Evolutionary conservation across 2,888 invertebrate genomes (phyloP).

Genomic region (Standfussiana lucernea): DNA sequence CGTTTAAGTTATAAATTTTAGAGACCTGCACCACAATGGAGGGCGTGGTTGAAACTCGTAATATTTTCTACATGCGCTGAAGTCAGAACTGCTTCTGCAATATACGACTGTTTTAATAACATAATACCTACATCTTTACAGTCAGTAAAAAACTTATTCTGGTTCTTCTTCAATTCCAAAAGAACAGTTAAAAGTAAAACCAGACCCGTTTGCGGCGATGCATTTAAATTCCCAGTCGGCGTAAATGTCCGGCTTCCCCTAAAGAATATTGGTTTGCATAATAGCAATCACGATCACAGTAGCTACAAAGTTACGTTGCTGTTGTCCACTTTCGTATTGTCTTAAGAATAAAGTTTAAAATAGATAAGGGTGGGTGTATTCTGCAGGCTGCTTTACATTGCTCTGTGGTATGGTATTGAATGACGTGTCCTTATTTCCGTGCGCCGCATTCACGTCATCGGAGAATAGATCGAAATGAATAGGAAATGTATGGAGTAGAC

Average conservation of each 20-base stretch:
- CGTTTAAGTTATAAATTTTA: conserved; percentile 85
- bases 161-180: conserved; percentile 5
- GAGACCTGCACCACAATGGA: conserved; percentile 80
- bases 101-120: conserved; percentile 54
- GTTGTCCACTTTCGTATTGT: conserved; percentile 56
- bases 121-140: conserved; percentile 32
- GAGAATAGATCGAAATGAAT: conserved; percentile 71
- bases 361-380: conserved; percentile 46
- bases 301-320: conserved; percentile 58
- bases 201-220: conserved; percentile 21
- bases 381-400: conserved; percentile 66
- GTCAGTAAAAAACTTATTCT: conserved; percentile 5
- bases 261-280: conserved; percentile 71
- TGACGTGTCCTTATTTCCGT: conserved; percentile 85
- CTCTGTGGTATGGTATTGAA: conserved; percentile 80
- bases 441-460: conserved; percentile 75
- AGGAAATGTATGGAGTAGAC: conserved; percentile 65
- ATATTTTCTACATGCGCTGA: conserved; percentile 61
- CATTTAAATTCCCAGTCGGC: conserved; percentile 53
- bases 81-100: conserved; percentile 46
- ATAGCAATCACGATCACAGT: conserved; percentile 66
- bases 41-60: conserved; percentile 76
- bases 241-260: conserved; percentile 65
- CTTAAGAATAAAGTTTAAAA: conserved; percentile 66
- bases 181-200: conserved; percentile 37